Evolutionary conservation across 1,140 invertebrate genomes (phyloP), one percentile per base, ranked within the genome.

Genomic region (Atta colombica): DNA sequence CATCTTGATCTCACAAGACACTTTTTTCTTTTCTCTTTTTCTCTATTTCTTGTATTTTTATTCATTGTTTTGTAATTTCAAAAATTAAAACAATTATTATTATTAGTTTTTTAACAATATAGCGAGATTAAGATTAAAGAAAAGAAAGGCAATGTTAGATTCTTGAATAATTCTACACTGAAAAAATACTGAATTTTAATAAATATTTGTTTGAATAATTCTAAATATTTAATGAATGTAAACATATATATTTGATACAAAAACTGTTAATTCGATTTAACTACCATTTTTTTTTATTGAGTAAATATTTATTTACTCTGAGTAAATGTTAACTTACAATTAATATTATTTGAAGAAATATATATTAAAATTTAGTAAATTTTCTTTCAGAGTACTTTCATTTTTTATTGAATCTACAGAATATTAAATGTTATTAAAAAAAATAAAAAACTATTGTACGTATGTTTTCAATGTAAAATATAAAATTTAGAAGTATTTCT

Each of bases 1-100:
- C 53, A 65, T 18, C 55, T 45, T 7, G 39, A 45, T 45, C 39
- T 45, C 49, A 5, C 65, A 21, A 45, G n/a, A 68, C 5, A 45
- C 18, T 66, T 39, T 21, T 66, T 66, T 39, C 18, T 16, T 68
- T 2, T 21, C n/a, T 45, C 5, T 28, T 31, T 31, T 63, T 7
- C 4, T 63, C 1, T 61, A 28, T 39, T 7, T 39, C 45, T 25
- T 58, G 51, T n/a, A 51, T 74, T 35, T 35, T 35, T 35, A 35
- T 35, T 35, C 25, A 7, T 58, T 80, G 58, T 51, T 71, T 86
- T 31, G 1, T 85, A 66, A 86, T 68, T 45, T 84, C 12, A 7
- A 6, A 49, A 31, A 21, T 39, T 31, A 49, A 49, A 39, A 31
- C 39, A 77, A 65, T 65, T 3, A 39, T 74, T 3, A 39, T 74